Evolutionary conservation across 30 jellyfish, hydroid and myxozoan genomes (phyloP).

Genomic region (Turritopsis rubra): DNA sequence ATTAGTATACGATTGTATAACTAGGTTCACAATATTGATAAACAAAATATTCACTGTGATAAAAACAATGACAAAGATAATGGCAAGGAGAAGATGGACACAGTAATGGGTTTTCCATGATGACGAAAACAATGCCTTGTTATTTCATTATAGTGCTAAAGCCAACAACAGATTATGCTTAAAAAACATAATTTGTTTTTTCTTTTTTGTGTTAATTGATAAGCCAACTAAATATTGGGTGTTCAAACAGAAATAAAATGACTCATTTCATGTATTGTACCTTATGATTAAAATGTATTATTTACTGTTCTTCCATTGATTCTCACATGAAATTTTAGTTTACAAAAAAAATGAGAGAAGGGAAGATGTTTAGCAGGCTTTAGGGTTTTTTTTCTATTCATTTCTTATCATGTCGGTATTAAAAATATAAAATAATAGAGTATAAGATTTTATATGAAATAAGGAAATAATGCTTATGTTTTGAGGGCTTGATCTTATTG

Average conservation of each 20-base stretch:
- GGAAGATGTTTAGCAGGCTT: not conserved
- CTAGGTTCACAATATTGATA: not conserved
- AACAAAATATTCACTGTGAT: not conserved
- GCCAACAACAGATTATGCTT: not conserved
- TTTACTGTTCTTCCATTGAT: not conserved
- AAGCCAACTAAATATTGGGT: not conserved
- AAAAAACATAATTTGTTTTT: not conserved
- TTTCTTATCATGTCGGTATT: not conserved
- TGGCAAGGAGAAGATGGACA: not conserved
- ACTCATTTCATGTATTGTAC: not conserved
- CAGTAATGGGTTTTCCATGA: not conserved
- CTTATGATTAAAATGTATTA: not conserved
- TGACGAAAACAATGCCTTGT: not conserved
- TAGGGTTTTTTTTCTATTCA: not conserved
- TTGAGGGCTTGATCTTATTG: constrained; percentile 11
- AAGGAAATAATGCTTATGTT: constrained; percentile 12
- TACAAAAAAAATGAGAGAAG: not conserved
- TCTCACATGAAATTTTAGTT: not conserved
- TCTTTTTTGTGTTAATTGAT: not conserved
- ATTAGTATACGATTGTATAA: not conserved
- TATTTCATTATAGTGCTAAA: not conserved
- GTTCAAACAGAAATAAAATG: not conserved
- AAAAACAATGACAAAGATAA: not conserved
- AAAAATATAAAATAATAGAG: not conserved
- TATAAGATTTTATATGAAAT: constrained; percentile 11